These are phyloP conservation scores for Ispidina lecontei DNA, from an alignment of 2,797 vertebrate genomes.

Conservation along the genomic window DNA sequence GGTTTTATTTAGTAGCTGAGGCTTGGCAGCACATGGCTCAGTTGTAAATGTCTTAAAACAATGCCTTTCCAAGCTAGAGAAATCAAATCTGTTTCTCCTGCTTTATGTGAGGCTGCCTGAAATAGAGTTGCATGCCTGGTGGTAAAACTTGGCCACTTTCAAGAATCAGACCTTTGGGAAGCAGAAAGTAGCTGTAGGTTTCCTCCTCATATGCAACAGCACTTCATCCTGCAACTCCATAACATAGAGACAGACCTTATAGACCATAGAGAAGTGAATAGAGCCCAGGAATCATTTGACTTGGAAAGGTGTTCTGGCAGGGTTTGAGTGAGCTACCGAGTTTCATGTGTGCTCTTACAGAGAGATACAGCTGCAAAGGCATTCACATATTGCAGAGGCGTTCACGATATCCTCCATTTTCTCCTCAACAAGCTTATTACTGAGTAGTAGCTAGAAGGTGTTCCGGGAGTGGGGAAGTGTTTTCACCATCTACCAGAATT, in stretches of 20 bases:
- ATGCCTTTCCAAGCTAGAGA: background rate
- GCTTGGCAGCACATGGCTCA: background rate
- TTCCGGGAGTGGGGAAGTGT: background rate
- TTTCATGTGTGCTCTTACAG: background rate
- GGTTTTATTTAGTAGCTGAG: background rate
- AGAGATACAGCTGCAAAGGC: background rate
- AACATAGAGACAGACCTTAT: background rate
- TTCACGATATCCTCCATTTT: background rate
- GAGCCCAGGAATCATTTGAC: background rate
- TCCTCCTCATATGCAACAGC: background rate
- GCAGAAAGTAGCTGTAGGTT: background rate
- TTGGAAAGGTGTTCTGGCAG: background rate
- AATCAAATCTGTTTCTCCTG: background rate
- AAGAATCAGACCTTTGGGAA: background rate
- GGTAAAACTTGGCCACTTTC: background rate
- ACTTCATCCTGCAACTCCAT: background rate
- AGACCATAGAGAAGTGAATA: background rate
- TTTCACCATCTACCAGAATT: background rate
- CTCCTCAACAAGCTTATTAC: background rate
- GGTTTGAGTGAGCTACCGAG: fast-evolving
- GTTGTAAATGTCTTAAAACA: background rate
- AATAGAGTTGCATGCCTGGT: background rate
- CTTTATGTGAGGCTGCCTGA: background rate
- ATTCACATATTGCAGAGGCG: too few species aligned
- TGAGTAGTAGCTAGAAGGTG: background rate